Base-by-base conservation (phyloP, 2,888 invertebrate species). In the Petrolisthes cinctipes region DNA sequence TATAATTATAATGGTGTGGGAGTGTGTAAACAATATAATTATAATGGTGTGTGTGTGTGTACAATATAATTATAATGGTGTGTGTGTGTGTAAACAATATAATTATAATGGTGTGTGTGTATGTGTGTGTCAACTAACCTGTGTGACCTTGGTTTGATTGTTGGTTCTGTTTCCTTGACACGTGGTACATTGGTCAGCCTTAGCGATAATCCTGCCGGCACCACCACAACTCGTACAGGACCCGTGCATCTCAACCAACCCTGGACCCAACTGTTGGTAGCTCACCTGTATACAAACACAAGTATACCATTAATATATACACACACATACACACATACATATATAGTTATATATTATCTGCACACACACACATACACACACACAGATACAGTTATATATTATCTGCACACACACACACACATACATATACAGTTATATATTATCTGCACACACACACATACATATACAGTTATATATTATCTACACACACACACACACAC, bases 171-270 rank as follows among this genome's bases (percentile, higher is more conserved):
- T 53, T 3, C 90, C 90, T 17, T 88, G 80, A 57, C 90, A 90
- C 9, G 79, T 75, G 51, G 54, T 23, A 73, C 90, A 90, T 11
- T 88, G 71, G 82, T 90, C 89, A 11, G 80, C 82, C 4, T 85
- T 86, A 20, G 85, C 83, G 9, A 90, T 86, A 23, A 83, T 51
- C n/a, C 89, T 37, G n/a, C 90, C 90, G 2, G 88, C 73, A 5
- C 88, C 90, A 5, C 82, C 85, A 66, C 90, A 90, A 17, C 56
- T 75, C 0, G 75, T 9, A 53, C 90, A 90, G 54, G 75, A 86
- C 56, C 88, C 84, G 57, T 89, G 90, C 90, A 90, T 90, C 83
- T 90, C 90, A 68, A 90, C 85, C 83, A 90, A 5, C 0, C 89
- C 89, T 0, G 89, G 89, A 4, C 90, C 90, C 78, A 90, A 80